Base-by-base conservation (phyloP, 2,888 invertebrate genomes). In the Cremastinae sp. region DNA sequence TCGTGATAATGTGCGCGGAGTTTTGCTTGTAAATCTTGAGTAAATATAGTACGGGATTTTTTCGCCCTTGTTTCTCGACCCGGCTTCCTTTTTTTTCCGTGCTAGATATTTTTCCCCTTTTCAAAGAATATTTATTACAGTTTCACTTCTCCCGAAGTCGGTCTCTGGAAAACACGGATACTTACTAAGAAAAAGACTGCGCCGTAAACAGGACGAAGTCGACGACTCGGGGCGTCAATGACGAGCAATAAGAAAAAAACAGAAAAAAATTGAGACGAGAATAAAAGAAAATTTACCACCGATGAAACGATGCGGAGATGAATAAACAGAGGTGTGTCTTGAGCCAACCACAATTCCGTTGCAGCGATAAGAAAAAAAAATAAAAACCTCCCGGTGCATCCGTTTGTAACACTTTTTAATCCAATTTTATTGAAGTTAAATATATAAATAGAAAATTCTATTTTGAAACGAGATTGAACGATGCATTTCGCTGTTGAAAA, bases 321-420 rank as follows among this genome's bases (percentile, higher is more conserved):
- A 56, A 62, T 75, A 75, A 75, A 75, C 75, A 66, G 45, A 61
- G 75, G 66, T 61, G 75, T 58, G 75, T 61, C 75, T 75, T 56
- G 55, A 28, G 55, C 55, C 20, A 71, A 56, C 61, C 55, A 16
- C 37, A 75, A 22, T 71, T 61, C 49, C 59, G 55, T 45, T 20
- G 10, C 2, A 28, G 18, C 35, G 18, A 55, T 55, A 62, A 64
- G 28, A 18, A 41, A 43, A 47, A 51, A 62, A 74, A 62, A 69
- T 22, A 28, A 65, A 47, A 70, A 61, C 51, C 51, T 49, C 28
- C 0, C 10, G 45, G 47, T 22, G 59, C 66, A n/a, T 28, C 51
- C 28, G 28, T 41, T 5, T n/a, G n/a, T n/a, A n/a, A n/a, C n/a
- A n/a, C n/a, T n/a, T n/a, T n/a, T n/a, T n/a, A n/a, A n/a, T n/a